phyloP scores from a whole-genome alignment of 2,113 vertebrate genomes.

The Bos indicus region DNA sequence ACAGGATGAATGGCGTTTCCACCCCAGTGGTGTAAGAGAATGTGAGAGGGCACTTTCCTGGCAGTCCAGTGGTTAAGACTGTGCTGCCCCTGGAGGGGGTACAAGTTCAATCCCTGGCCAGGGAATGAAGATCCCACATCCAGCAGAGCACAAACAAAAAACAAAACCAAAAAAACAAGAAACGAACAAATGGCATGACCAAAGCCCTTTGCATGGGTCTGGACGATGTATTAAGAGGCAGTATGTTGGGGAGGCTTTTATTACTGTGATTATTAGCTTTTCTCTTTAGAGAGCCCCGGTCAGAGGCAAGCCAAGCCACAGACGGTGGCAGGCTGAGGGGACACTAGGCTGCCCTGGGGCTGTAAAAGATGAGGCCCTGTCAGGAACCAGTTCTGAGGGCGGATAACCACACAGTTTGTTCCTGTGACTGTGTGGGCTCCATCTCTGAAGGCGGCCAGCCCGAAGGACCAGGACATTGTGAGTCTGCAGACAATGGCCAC shows the following conservation, averaged over 20 bases:
- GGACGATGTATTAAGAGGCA: neutral
- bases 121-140: neutral
- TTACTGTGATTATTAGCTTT: neutral
- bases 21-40: neutral
- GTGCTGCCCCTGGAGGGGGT: neutral
- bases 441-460: neutral
- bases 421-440: neutral
- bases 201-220: neutral
- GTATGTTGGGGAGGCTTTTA: neutral
- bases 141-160: neutral
- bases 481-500: neutral
- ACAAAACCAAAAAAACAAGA: neutral
- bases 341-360: neutral
- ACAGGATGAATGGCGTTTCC: neutral
- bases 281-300: neutral
- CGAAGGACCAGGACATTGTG: neutral
- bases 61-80: neutral
- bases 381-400: neutral
- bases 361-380: accelerated
- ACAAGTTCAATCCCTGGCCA: neutral
- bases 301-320: neutral
- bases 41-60: neutral
- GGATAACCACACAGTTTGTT: neutral
- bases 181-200: accelerated
- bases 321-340: neutral